Base-by-base conservation (phyloP, 2,888 invertebrate genomes). In the Drosophila acutilabella region DNA sequence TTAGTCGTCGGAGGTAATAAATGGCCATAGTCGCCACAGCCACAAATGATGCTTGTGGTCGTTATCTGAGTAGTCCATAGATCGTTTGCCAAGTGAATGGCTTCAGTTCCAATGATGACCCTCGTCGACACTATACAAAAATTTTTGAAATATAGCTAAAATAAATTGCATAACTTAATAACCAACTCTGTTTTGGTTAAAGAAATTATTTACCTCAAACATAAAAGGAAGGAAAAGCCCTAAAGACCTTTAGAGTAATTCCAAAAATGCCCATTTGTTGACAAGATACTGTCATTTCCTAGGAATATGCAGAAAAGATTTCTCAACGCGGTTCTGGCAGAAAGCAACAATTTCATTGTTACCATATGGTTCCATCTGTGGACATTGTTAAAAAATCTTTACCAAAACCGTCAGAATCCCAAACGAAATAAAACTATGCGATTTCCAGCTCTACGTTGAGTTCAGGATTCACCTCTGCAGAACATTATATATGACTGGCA, bases 1-100 rank as follows among this genome's bases (percentile, higher is more conserved):
- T 86, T 83, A 74, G 83, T 77, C 68, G 70, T 58, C 70, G 62
- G 33, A 65, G 89, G 81, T 85, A 85, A 88, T 85, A 88, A 85
- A 85, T 89, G 84, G 71, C 62, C 67, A 71, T 52, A 62, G 71
- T 77, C 70, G 79, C 67, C 72, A 57, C 52, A 44, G 67, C 79
- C 79, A 71, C 77, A 74, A 74, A 78, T 74, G 79, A 71, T 69
- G 60, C 74, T 74, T 69, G 60, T 67, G 69, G 64, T 74, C 77
- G 75, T 77, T 76, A 78, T 60, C 65, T 59, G 57, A 18, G 61
- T 40, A 52, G 58, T 53, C 54, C 69, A 59, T 64, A 61, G 64
- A 60, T 68, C 45, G 52, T 61, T 48, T 40, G 60, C 74, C 68
- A 69, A 62, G 74, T 50, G 69, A 60, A 60, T 51, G 62, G 45